Evolutionary conservation across 2,888 invertebrate species (phyloP).

Genomic region (Rotaria macrura): DNA sequence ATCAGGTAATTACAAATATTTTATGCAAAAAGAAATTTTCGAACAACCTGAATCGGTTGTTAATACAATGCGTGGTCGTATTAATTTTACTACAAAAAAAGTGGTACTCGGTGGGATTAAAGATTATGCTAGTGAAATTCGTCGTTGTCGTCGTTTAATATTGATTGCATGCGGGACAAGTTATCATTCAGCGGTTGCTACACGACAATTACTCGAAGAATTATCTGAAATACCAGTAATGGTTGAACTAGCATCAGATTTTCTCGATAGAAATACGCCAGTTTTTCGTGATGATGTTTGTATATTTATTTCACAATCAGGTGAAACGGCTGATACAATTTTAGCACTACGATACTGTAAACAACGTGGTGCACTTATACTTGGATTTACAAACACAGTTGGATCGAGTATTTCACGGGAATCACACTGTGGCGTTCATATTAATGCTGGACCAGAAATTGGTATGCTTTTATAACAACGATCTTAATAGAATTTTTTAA

Average conservation of each 20-base stretch:
- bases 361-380: conserved; percentile 84
- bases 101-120: conserved; percentile 94
- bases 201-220: conserved; percentile 79
- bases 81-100: conserved; percentile 75
- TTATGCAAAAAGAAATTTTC: conserved; percentile 99
- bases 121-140: conserved; percentile 92
- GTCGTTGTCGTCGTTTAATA: conserved; percentile 85
- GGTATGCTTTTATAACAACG: neutral
- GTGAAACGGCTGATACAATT: conserved; percentile 85
- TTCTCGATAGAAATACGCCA: conserved; percentile 89
- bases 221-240: conserved; percentile 95
- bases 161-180: conserved; percentile 97
- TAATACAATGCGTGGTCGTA: conserved; percentile 95
- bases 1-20: conserved; percentile 71
- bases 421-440: conserved; percentile 95
- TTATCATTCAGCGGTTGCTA: conserved; percentile 92
- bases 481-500: too few relatives aligned
- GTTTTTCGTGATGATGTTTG: conserved; percentile 99
- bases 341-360: conserved; percentile 86
- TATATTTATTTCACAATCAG: conserved; percentile 97
- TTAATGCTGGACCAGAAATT: conserved; percentile 98
- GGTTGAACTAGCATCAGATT: conserved; percentile 96
- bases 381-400: conserved; percentile 96
- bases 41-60: conserved; percentile 97
- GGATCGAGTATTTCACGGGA: conserved; percentile 97